Evolutionary conservation across 2,888 invertebrate species (phyloP).

Genomic region (Idaea straminata): DNA sequence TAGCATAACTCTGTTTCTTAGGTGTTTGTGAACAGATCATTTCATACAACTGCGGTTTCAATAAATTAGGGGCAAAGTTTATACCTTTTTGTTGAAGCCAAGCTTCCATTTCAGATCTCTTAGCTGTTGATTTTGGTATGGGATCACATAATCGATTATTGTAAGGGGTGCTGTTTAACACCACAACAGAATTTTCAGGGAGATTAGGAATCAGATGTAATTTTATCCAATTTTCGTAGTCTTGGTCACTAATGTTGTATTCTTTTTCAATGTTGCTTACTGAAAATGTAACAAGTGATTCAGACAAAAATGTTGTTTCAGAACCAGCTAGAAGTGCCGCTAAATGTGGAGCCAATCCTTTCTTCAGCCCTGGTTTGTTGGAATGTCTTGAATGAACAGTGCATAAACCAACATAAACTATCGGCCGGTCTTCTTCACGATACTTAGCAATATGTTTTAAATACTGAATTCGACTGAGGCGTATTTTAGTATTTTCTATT

Average conservation of each 20-base stretch:
- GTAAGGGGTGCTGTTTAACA: neutral
- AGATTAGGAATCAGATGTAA: neutral
- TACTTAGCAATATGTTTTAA: conserved; percentile 5
- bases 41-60: conserved; percentile 25
- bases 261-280: neutral
- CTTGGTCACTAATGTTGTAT: neutral
- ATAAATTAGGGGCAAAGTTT: conserved; percentile 9
- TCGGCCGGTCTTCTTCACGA: neutral
- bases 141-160: neutral
- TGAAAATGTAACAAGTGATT: neutral
- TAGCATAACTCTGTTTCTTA: neutral
- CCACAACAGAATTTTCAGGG: neutral
- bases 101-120: conserved; percentile 13
- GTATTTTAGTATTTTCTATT: neutral
- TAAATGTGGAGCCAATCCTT: neutral
- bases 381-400: neutral
- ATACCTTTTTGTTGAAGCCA: conserved; percentile 16
- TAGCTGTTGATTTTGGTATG: conserved; percentile 12
- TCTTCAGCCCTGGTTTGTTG: neutral
- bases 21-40: conserved; percentile 28
- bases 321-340: neutral
- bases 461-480: conserved; percentile 12
- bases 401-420: neutral
- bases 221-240: neutral
- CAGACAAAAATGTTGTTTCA: neutral